Evolutionary conservation across 2,113 vertebrate species (phyloP).

Genomic region (Eonycteris spelaea): DNA sequence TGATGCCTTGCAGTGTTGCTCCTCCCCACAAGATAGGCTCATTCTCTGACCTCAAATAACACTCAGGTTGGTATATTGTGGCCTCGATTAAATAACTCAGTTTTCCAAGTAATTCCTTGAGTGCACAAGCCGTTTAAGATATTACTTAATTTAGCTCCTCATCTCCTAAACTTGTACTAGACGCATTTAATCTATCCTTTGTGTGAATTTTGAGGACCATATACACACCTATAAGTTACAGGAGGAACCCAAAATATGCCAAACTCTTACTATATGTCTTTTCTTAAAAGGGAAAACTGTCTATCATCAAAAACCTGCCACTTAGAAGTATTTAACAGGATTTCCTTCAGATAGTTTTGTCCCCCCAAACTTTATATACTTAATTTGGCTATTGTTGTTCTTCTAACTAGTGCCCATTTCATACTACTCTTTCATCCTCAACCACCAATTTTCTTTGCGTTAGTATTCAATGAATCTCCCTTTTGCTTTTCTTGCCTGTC

Average conservation of each 20-base stretch:
- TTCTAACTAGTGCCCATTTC: not conserved
- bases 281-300: not conserved
- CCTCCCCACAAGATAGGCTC: not conserved
- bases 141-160: not conserved
- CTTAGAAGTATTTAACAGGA: not conserved
- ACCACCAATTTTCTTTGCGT: not conserved
- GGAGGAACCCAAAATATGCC: not conserved
- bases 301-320: not conserved
- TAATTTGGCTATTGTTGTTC: not conserved
- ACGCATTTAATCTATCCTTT: not conserved
- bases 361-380: not conserved
- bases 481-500: fast-evolving
- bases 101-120: not conserved
- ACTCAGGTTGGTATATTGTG: too few species aligned
- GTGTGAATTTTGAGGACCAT: not conserved
- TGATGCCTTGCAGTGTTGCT: not conserved
- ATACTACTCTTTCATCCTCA: not conserved
- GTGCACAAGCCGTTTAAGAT: fast-evolving
- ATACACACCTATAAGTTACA: not conserved
- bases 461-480: too few species aligned
- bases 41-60: not conserved
- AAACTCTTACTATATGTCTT: not conserved
- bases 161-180: too few species aligned
- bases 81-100: not conserved
- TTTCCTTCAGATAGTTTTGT: not conserved